Base-by-base conservation (phyloP, 2,113 vertebrate genomes). In the Rhagologus leucostigma region DNA sequence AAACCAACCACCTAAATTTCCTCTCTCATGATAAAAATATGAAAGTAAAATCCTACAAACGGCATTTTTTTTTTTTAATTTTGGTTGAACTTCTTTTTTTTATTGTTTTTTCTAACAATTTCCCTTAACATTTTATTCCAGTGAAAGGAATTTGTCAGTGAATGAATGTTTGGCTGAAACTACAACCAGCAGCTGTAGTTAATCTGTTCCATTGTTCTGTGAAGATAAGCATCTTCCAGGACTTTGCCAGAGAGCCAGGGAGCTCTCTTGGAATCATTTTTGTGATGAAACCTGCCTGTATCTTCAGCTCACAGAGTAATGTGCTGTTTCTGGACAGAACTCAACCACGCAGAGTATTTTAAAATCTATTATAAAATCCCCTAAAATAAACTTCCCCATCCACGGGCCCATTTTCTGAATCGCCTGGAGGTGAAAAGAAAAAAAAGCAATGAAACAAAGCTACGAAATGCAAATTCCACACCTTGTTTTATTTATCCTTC, bases 341-440 rank as follows among this genome's bases (percentile, higher is more conserved):
- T 93, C 93, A 94, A 94, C 73, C 57, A 90, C 4, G 46, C 30
- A 74, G 87, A 74, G 87, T 94, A 95, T 96, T 96, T 94, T 83
- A 44, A 81, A 84, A 68, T 59, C 68, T 77, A 14, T 90, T 78
- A 74, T 86, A 94, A 94, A 95, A 71, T 89, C 68, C 32, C 33
- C 44, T 77, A 52, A 93, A 95, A 95, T 91, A 95, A 95, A 93
- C 52, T 75, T 60, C 83, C 44, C 71, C 32, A 14, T 74, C 33
- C n/a, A 63, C 6, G 3, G 64, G 39, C 71, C 9, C 16, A 19
- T 94, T 90, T 94, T 94, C 59, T 83, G 71, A 90, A 87, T 49
- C 6, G 89, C 52, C 87, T 70, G 14, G 47, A 95, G 85, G 60
- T 41, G 23, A 24, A 46, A 59, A 62, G 42, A 17, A 71, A 80